These are phyloP conservation scores for Sebastes reedi DNA, from an alignment of 2,797 vertebrate genomes.

Conservation along the genomic window DNA sequence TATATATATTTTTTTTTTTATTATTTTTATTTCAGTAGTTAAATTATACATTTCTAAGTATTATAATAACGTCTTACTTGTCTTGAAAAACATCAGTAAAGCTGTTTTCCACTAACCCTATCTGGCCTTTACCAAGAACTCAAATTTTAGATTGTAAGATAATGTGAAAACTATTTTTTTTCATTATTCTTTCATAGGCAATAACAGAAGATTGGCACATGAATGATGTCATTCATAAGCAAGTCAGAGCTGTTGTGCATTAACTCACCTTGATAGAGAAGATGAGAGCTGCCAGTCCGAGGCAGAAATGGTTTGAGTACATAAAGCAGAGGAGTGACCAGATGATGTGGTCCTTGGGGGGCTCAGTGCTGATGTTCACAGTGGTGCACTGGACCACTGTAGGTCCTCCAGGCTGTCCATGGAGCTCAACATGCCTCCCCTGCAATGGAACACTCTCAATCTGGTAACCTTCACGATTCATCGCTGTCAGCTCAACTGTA, in stretches of 20 bases:
- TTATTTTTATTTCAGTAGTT: no score
- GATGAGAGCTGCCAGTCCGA: slow-evolving; percentile 49
- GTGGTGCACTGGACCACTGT: not conserved
- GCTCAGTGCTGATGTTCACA: not conserved
- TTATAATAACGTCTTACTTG: no score
- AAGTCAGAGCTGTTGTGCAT: no score
- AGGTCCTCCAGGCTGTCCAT: not conserved
- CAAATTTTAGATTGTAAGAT: not conserved
- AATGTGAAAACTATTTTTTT: no score
- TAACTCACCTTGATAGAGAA: slow-evolving; percentile 56
- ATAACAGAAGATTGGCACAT: not conserved
- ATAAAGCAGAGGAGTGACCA: slow-evolving; percentile 39
- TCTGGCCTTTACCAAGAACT: not conserved
- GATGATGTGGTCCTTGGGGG: slow-evolving; percentile 39
- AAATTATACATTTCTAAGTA: no score
- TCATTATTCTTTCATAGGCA: not conserved
- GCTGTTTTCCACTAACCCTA: no score
- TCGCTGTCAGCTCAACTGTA: not conserved
- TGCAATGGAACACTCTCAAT: no score
- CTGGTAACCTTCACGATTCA: no score
- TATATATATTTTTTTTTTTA: no score
- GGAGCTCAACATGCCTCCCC: no score
- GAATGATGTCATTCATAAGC: not conserved
- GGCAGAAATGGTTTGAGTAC: slow-evolving; percentile 11
- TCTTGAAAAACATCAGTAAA: not conserved